These are phyloP conservation scores for Alloscopus bannaensis DNA, from an alignment of 2,888 invertebrate species.

Conservation along the genomic window DNA sequence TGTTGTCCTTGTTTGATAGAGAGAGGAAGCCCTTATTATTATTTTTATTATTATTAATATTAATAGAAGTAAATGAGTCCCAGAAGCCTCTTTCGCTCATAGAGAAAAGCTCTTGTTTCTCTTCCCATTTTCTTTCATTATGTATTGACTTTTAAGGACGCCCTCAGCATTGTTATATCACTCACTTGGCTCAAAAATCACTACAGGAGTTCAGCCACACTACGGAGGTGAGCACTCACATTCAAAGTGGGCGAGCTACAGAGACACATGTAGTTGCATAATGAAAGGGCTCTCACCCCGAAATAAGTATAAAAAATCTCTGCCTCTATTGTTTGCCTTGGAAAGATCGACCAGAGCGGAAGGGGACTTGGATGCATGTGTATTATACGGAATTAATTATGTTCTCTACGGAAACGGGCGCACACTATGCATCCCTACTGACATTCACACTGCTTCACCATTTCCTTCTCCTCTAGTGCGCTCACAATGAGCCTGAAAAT, in stretches of 20 bases:
- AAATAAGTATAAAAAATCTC: no score
- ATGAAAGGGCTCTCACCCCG: no score
- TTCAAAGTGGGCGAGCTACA: no score
- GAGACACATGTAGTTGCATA: no score
- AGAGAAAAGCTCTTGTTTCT: no score
- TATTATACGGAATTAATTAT: slow-evolving; percentile 28
- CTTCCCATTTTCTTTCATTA: slow-evolving; percentile 15
- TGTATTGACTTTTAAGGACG: not conserved
- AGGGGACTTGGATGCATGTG: slow-evolving; percentile 5
- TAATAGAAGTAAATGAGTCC: slow-evolving; percentile 46
- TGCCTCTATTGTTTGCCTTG: no score
- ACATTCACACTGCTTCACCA: not conserved
- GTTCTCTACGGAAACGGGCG: slow-evolving; percentile 15
- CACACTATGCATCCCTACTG: no score
- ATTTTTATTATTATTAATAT: slow-evolving; percentile 39
- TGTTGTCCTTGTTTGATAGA: not conserved
- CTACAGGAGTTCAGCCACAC: no score
- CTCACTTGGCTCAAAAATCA: slow-evolving; percentile 9
- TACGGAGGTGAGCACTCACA: no score
- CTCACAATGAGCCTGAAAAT: slow-evolving; percentile 46
- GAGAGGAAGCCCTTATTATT: not conserved
- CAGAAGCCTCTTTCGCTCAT: slow-evolving; percentile 30
- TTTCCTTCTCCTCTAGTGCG: not conserved
- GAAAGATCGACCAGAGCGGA: not conserved
- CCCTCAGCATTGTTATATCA: slow-evolving; percentile 1